phyloP scores from a whole-genome alignment of 1,140 invertebrate species.

The Plectus sambesii region DNA sequence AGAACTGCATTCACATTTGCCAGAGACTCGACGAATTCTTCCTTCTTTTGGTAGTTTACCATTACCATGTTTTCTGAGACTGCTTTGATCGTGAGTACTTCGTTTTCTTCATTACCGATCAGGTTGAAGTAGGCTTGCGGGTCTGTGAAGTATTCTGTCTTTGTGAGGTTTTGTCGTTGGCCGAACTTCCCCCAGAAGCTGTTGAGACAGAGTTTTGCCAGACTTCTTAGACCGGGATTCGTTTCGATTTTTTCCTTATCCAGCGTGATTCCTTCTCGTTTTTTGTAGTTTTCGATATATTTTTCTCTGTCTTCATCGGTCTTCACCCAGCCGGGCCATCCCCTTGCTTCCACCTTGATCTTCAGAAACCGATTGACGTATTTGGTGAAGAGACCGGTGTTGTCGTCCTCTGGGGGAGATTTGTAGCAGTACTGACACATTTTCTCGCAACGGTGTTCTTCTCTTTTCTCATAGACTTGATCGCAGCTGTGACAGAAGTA shows the following conservation, averaged over 20 bases:
- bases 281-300: neutral
- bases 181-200: slow-evolving; percentile 16
- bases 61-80: slow-evolving; percentile 17
- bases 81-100: slow-evolving; percentile 21
- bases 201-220: slow-evolving; percentile 14
- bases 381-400: slow-evolving; percentile 8
- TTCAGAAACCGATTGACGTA: slow-evolving; percentile 17
- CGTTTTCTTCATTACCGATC: slow-evolving; percentile 18
- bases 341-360: slow-evolving; percentile 13
- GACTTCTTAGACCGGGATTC: slow-evolving; percentile 9
- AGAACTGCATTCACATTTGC: slow-evolving; percentile 24
- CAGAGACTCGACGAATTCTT: neutral
- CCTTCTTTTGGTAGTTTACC: slow-evolving; percentile 8
- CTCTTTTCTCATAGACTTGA: too few relatives aligned
- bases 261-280: slow-evolving; percentile 8
- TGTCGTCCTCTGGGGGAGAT: slow-evolving; percentile 13
- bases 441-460: too few relatives aligned
- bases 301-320: neutral
- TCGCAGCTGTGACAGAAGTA: too few relatives aligned
- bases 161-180: slow-evolving; percentile 14
- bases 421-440: too few relatives aligned
- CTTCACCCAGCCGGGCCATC: slow-evolving; percentile 10
- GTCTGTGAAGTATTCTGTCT: slow-evolving; percentile 14
- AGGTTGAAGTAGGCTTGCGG: slow-evolving; percentile 20
- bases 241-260: neutral